Base-by-base conservation (phyloP, 2,888 invertebrate species). In the Dermolepida albohirtum region DNA sequence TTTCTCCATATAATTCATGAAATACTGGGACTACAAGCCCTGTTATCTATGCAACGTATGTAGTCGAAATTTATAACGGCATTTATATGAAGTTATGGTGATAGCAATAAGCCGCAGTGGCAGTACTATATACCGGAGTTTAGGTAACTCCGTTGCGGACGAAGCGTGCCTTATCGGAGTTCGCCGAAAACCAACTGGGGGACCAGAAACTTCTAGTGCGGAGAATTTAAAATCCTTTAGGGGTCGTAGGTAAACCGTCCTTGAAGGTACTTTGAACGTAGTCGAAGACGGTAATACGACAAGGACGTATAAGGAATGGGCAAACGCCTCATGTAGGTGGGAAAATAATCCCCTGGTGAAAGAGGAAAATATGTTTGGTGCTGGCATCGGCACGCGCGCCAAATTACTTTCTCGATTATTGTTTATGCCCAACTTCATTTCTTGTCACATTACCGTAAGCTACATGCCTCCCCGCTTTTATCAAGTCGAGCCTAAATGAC, bases 151-250 rank as follows among this genome's bases (percentile, higher is more conserved):
- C 44, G 34, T 29, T 44, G 55, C 55, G 57, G 70, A 69, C 66
- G 67, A 62, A 71, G 71, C 74, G 74, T 74, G 74, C 73, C 74
- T 74, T 73, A 74, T 74, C 74, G 72, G 67, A 39, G 66, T 59
- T 59, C 39, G 40, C 66, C 52, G 51, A 43, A 44, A 64, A 54
- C 64, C 52, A 59, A 59, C 34, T 34, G 51, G 22, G 59, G 50
- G 59, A 12, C 47, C 50, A 41, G 66, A 49, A 66, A 52, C 52
- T 64, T 52, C 17, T 16, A 12, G n/a, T 34, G 8, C 22, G 59
- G 66, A 29, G 41, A 66, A 64, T 68, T 64, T 68, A 68, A 68
- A 68, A 54, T 68, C 49, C 55, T 64, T 39, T 51, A 22, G 43
- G 40, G 49, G 68, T 54, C 51, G 40, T 51, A 64, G 55, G 64